Conservation (phyloP, 2,888 invertebrate species). For the Junonia oenone region DNA sequence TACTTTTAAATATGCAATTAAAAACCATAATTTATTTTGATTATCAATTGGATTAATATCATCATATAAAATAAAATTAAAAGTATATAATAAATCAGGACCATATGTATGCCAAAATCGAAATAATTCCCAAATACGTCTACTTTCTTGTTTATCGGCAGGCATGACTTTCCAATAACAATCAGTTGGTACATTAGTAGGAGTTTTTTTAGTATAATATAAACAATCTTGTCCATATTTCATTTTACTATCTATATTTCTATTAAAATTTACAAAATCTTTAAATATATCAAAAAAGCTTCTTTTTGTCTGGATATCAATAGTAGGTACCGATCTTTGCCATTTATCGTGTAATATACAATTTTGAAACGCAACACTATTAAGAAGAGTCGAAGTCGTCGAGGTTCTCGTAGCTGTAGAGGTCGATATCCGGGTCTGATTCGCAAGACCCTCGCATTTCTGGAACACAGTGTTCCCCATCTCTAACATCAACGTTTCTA, state of each 20-base stretch:
- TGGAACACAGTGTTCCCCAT: background rate
- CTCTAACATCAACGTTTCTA: background rate
- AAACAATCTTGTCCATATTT: background rate
- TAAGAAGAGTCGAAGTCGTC: background rate
- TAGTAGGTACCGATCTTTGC: no score
- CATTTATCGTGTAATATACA: no score
- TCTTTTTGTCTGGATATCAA: no score
- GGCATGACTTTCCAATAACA: background rate
- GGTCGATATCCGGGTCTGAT: background rate
- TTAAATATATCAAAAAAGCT: background rate
- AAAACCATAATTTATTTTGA: no score
- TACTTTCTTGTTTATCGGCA: background rate
- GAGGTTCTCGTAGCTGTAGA: constrained; percentile 1
- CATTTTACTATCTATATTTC: background rate
- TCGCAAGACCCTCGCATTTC: background rate
- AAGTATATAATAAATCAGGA: constrained; percentile 2
- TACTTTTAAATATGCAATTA: no score
- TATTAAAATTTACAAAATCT: background rate
- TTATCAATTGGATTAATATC: background rate
- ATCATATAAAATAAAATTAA: background rate
- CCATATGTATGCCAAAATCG: background rate
- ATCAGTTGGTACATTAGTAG: background rate
- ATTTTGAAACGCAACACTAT: no score
- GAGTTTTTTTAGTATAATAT: background rate
- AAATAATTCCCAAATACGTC: background rate